Conservation (phyloP, 1,140 invertebrate genomes). For the Globodera rostochiensis region DNA sequence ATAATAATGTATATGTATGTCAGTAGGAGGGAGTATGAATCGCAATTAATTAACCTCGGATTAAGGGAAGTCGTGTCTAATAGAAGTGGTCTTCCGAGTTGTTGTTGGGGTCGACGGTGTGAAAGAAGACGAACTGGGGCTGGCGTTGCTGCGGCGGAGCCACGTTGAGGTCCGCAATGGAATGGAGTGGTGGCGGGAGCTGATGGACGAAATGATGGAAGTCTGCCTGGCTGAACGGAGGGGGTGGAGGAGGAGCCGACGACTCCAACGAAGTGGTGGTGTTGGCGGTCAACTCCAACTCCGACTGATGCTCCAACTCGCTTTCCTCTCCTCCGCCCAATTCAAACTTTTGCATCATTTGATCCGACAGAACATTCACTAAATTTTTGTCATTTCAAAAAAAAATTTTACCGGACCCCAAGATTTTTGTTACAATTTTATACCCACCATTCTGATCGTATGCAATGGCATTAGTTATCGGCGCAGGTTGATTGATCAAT, state of each 20-base stretch:
- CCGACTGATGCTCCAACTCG: constrained; percentile 1
- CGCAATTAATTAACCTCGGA: not conserved
- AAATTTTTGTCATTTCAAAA: not conserved
- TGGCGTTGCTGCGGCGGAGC: not conserved
- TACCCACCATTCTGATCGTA: not conserved
- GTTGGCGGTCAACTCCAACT: not conserved
- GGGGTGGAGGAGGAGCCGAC: not conserved
- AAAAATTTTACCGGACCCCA: too few species aligned
- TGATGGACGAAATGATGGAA: not conserved
- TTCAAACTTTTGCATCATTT: not conserved
- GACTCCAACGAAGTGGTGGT: not conserved
- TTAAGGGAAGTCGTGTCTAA: not conserved
- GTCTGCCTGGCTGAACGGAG: not conserved
- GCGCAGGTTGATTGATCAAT: not conserved
- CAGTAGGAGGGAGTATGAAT: not conserved
- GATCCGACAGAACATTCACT: not conserved
- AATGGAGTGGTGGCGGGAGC: not conserved
- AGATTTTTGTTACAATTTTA: too few species aligned
- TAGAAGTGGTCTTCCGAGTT: not conserved
- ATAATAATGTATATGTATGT: not conserved
- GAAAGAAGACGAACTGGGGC: not conserved
- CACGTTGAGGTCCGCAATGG: not conserved
- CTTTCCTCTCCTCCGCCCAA: not conserved
- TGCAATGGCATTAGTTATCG: not conserved
- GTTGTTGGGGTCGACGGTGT: not conserved